phyloP scores from a whole-genome alignment of 1,140 invertebrate genomes.

The Drosophila willistoni region DNA sequence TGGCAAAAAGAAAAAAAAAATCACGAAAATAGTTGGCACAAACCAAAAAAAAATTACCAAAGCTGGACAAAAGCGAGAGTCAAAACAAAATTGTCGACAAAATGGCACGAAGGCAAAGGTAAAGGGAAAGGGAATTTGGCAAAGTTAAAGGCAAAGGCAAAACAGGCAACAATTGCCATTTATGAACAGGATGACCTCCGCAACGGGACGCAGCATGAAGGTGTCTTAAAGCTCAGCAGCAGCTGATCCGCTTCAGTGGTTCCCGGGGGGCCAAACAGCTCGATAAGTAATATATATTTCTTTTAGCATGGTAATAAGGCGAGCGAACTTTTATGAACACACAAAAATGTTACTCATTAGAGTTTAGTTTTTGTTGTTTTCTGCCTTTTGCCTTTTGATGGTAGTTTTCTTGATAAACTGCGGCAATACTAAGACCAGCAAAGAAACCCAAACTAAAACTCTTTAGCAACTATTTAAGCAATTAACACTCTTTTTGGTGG shows the following conservation, averaged over 20 bases:
- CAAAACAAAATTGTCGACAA: constrained; percentile 4
- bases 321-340: constrained; percentile 51
- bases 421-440: constrained; percentile 28
- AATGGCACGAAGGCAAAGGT: neutral
- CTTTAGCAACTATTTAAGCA: constrained; percentile 39
- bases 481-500: constrained; percentile 59
- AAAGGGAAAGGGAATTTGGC: constrained; percentile 6
- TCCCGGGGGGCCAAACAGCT: constrained; percentile 44
- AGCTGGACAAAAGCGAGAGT: neutral
- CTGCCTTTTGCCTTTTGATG: neutral
- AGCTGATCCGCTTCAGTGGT: constrained; percentile 55
- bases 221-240: constrained; percentile 26
- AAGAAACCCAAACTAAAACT: constrained; percentile 2
- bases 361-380: constrained; percentile 4
- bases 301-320: constrained; percentile 66
- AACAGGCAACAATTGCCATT: constrained; percentile 47
- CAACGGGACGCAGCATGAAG: constrained; percentile 55
- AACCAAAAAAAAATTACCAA: constrained; percentile 39
- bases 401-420: constrained; percentile 47
- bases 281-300: constrained; percentile 32
- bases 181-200: constrained; percentile 60
- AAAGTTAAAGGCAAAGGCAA: constrained; percentile 9
- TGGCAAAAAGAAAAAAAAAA: neutral
- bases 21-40: constrained; percentile 21
- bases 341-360: constrained; percentile 51